Percentiles rank a stretch among this genome's conserved stretches.
These are phyloP conservation scores for Ceratina australensis DNA, from an alignment of 1,140 invertebrate genomes.

Conservation along the genomic window DNA sequence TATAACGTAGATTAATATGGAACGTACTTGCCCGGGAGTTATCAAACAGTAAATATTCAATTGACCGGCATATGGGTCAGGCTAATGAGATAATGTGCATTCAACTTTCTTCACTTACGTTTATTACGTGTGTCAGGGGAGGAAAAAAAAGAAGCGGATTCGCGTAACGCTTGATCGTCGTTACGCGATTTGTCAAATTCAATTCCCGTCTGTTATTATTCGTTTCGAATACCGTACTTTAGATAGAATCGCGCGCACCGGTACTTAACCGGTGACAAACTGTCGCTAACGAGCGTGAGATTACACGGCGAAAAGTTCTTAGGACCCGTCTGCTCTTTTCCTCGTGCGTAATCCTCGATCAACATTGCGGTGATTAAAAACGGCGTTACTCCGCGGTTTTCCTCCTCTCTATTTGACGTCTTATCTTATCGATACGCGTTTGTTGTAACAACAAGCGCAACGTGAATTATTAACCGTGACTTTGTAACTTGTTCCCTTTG, in stretches of 20 bases:
- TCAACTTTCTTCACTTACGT: slow-evolving; percentile 18
- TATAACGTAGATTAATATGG: not conserved
- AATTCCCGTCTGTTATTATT: not conserved
- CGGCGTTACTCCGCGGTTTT: too few species aligned
- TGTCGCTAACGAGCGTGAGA: not conserved
- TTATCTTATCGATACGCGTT: too few species aligned
- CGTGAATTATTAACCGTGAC: too few species aligned
- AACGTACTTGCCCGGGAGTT: slow-evolving; percentile 26
- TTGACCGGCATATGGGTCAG: slow-evolving; percentile 49
- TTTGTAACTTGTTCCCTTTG: too few species aligned
- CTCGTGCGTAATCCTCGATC: too few species aligned
- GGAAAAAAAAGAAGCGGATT: not conserved
- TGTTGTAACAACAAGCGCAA: too few species aligned
- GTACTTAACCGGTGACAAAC: not conserved
- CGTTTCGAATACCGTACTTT: not conserved
- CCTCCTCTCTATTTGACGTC: too few species aligned
- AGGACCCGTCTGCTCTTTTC: too few species aligned
- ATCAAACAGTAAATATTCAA: slow-evolving; percentile 44
- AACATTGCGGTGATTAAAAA: too few species aligned
- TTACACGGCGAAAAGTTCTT: not conserved
- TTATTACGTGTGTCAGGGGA: slow-evolving; percentile 20
- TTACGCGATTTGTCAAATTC: not conserved
- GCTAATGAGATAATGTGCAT: slow-evolving; percentile 44
- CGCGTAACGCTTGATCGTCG: not conserved
- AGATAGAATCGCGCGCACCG: not conserved